Evolutionary conservation across 2,797 vertebrate species (phyloP).

Genomic region (Enteromius afrohamiltoni): DNA sequence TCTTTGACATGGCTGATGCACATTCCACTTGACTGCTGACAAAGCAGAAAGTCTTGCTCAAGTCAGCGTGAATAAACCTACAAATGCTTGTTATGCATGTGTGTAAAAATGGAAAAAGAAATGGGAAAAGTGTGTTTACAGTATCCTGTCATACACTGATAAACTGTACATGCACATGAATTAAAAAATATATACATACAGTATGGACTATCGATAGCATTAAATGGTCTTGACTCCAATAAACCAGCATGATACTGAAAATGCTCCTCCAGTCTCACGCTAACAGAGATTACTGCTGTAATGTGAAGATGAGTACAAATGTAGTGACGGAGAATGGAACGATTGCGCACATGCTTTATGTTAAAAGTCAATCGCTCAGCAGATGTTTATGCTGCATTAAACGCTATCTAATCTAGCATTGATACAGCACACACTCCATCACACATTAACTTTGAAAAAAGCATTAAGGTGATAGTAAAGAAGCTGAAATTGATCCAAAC

Average conservation of each 20-base stretch:
- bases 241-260: not conserved
- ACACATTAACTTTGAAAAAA: constrained; percentile 27
- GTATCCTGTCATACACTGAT: not conserved
- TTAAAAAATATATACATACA: not conserved
- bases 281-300: constrained; percentile 35
- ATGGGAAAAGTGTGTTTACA: not conserved
- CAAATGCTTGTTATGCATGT: constrained; percentile 37
- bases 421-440: constrained; percentile 34
- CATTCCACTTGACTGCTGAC: constrained; percentile 59
- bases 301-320: constrained; percentile 33
- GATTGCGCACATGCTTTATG: constrained; percentile 39
- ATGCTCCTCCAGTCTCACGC: constrained; percentile 14
- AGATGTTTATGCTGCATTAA: constrained; percentile 56
- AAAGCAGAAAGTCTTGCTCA: constrained; percentile 54
- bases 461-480: not conserved
- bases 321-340: not conserved
- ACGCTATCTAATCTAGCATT: constrained; percentile 47
- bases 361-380: constrained; percentile 53
- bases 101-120: constrained; percentile 10
- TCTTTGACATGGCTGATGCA: constrained; percentile 60
- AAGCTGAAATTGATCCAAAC: constrained; percentile 2
- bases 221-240: not conserved
- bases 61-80: constrained; percentile 57
- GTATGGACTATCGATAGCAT: not conserved
- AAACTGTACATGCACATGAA: not conserved